A percentile compares a stretch with the other conserved stretches of the same genome.
phyloP scores from a whole-genome alignment of 2,113 vertebrate genomes.

The Gnathonemus longibarbis region DNA sequence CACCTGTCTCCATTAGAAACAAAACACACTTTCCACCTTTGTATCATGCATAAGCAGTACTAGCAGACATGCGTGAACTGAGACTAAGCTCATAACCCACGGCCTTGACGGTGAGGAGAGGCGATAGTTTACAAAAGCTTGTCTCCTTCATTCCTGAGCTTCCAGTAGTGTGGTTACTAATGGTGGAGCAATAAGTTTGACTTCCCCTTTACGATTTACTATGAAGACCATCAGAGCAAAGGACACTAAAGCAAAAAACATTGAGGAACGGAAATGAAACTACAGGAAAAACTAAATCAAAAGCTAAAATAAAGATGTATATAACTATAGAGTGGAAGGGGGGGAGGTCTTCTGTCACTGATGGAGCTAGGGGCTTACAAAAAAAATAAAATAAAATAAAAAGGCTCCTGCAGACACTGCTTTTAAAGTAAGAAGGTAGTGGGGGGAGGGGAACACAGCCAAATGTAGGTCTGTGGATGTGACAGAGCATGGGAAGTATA shows the following conservation, averaged over 20 bases:
- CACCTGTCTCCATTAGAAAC: not conserved
- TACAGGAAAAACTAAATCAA: not conserved
- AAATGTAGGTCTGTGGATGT: conserved; percentile 22
- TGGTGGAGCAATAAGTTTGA: not conserved
- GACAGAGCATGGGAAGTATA: not conserved
- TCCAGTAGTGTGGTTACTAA: not conserved
- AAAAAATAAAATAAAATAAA: conserved; percentile 8
- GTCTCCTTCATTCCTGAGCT: conserved; percentile 10
- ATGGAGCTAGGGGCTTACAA: not conserved
- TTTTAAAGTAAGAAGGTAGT: conserved; percentile 17
- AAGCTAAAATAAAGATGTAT: not conserved
- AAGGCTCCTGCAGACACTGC: not conserved
- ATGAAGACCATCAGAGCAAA: not conserved
- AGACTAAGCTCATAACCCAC: not conserved
- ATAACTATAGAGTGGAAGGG: not conserved
- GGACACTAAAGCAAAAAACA: conserved; percentile 5
- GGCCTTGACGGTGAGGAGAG: not conserved
- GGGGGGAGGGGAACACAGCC: conserved; percentile 15
- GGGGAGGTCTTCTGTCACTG: not conserved
- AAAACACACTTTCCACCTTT: not conserved
- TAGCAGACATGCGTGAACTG: not conserved
- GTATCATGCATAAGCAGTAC: not conserved
- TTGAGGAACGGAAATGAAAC: conserved; percentile 24
- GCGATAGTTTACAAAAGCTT: not conserved
- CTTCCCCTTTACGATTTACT: conserved; percentile 14